Base-by-base conservation (phyloP, 1,140 invertebrate species). In the Anadara kagoshimensis region DNA sequence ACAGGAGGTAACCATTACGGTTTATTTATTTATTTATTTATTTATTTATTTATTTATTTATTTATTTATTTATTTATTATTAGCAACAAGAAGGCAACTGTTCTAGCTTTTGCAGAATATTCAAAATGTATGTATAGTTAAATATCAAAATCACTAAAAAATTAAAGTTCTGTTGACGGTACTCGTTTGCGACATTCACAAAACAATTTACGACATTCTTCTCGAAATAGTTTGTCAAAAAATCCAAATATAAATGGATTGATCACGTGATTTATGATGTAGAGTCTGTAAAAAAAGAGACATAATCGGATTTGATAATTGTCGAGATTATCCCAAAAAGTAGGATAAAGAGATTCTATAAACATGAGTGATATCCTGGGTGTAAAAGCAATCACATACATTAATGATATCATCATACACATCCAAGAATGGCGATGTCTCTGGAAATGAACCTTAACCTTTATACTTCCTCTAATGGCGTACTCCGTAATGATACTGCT, bases 241-340 rank as follows among this genome's bases (percentile, higher is more conserved):
- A 65, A 65, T 14, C 45, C 63, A 53, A 53, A 65, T 4, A 65
- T 41, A 43, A 65, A 65, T 18, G 63, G 63, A 65, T 65, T 65
- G 11, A 65, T 41, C 3, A 65, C 20, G n/a, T 36, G 53, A 16
- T 36, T 22, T 1, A 54, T 8, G 5, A 65, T 36, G 43, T 65
- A 65, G 8, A 41, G 29, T n/a, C 45, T 7, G 53, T 53, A 14
- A 0, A 54, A 24, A 53, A 65, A 65, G 29, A 65, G 24, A 0
- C 51, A 24, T 1, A 54, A 12, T 16, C 51, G 0, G 26, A 24
- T 16, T 54, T 65, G 45, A 3, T 14, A 36, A n/a, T 54, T 29
- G 18, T 18, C 24, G 29, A 41, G 36, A 7, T 43, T 14, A 36
- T 53, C 10, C 63, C 63, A 65, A 20, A 65, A 65, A 7, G 16